Evolutionary conservation across 1,140 invertebrate species (phyloP), one percentile per base, ranked within the genome.

Genomic region (Plectrocnemia conspersa): DNA sequence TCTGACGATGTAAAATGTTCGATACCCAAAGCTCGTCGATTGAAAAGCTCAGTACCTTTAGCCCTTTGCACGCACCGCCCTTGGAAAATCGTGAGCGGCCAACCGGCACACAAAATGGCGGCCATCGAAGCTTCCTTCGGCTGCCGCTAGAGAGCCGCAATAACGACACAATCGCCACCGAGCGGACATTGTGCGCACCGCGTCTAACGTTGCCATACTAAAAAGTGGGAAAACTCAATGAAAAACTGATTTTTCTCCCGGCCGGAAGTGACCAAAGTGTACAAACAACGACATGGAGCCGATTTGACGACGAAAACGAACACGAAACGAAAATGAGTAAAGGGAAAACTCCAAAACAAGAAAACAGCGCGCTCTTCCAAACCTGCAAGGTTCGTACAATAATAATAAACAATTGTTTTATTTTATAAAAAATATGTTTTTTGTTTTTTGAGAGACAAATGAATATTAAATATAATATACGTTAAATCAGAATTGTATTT

Each of bases 371-470:
- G 29, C 59, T 61, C 19, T 61, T 54, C 32, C 59, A 61, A 52
- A 61, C 59, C 23, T 61, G 59, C 59, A 61, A 61, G 54, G 59
- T 61, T n/a, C n/a, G n/a, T n/a, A n/a, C n/a, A n/a, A n/a, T n/a
- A n/a, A n/a, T n/a, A n/a, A n/a, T n/a, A n/a, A n/a, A n/a, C n/a
- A n/a, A n/a, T n/a, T n/a, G n/a, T n/a, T n/a, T n/a, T n/a, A n/a
- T n/a, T n/a, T n/a, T n/a, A n/a, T n/a, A n/a, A n/a, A n/a, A n/a
- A n/a, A n/a, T n/a, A n/a, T n/a, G n/a, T n/a, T n/a, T n/a, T n/a
- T n/a, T n/a, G n/a, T n/a, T n/a, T n/a, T n/a, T n/a, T n/a, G n/a
- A n/a, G n/a, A n/a, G n/a, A n/a, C n/a, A n/a, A n/a, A n/a, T n/a
- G n/a, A n/a, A n/a, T n/a, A n/a, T n/a, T n/a, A n/a, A n/a, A n/a